These are phyloP conservation scores for Nudaria mundana DNA, from an alignment of 2,888 invertebrate species.

Conservation along the genomic window DNA sequence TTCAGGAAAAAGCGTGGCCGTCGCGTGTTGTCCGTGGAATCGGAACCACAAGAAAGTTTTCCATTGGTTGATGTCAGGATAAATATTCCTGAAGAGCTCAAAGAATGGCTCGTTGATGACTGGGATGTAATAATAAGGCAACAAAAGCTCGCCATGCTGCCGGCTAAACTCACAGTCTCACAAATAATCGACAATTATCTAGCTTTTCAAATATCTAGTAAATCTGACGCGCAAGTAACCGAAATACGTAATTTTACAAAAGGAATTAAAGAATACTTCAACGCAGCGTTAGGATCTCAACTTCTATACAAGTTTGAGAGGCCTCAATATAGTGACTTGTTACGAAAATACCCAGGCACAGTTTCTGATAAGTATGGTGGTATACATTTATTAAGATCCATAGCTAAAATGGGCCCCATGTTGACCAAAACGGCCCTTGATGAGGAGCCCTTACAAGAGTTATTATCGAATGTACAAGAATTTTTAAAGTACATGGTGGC, in stretches of 20 bases:
- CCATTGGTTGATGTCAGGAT: conserved; percentile 95
- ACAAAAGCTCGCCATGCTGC: conserved; percentile 90
- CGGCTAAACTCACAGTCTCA: conserved; percentile 91
- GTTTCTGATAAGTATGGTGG: conserved; percentile 94
- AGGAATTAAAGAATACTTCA: conserved; percentile 96
- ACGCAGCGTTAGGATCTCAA: conserved; percentile 94
- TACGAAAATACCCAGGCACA: conserved; percentile 88
- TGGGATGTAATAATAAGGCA: conserved; percentile 95
- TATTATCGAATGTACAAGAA: conserved; percentile 92
- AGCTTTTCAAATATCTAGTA: conserved; percentile 88
- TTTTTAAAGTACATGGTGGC: conserved; percentile 94
- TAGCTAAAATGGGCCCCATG: conserved; percentile 94
- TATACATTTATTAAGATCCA: conserved; percentile 93
- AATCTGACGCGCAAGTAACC: conserved; percentile 88
- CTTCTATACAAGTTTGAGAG: conserved; percentile 96
- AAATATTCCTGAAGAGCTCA: conserved; percentile 95
- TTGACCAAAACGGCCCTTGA: conserved; percentile 94
- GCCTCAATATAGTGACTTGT: conserved; percentile 93
- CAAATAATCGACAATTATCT: conserved; percentile 94
- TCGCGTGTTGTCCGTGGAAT: conserved; percentile 88
- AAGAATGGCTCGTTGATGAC: conserved; percentile 96
- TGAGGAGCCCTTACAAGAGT: conserved; percentile 91
- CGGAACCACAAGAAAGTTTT: conserved; percentile 92
- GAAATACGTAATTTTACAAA: conserved; percentile 85
- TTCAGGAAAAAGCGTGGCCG: conserved; percentile 83